Evolutionary conservation across 2,888 invertebrate genomes (phyloP).

Genomic region (Zele albiditarsus): DNA sequence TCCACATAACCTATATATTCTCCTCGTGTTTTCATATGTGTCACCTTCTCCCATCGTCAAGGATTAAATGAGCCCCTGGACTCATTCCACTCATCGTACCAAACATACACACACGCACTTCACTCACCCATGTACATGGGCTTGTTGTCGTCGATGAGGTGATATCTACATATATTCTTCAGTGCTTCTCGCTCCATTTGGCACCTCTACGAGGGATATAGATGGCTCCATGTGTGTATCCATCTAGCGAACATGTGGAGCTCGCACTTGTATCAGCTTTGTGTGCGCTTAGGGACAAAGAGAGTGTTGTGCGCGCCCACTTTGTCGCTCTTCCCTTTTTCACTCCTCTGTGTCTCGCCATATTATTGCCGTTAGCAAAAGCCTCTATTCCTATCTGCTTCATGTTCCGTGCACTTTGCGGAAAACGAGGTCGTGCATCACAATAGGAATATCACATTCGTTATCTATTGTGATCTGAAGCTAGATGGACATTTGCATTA

Average conservation of each 20-base stretch:
- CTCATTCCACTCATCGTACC: background rate
- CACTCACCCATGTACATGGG: background rate
- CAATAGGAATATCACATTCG: background rate
- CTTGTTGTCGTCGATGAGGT: background rate
- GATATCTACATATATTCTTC: background rate
- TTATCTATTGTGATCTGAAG: background rate
- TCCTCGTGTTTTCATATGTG: background rate
- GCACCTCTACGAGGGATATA: background rate
- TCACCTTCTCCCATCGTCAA: background rate
- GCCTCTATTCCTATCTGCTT: background rate
- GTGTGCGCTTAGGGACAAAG: slow-evolving; percentile 13
- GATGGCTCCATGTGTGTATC: background rate
- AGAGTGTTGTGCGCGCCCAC: background rate
- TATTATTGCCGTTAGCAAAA: background rate
- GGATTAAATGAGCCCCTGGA: background rate
- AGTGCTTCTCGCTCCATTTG: background rate
- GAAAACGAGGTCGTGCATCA: background rate
- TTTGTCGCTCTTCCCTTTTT: background rate
- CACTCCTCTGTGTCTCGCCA: background rate
- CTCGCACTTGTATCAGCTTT: slow-evolving; percentile 11
- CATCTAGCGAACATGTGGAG: background rate
- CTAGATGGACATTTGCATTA: too few relatives aligned
- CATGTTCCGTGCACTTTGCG: background rate
- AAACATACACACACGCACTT: background rate
- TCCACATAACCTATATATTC: background rate